Evolutionary conservation across 2,888 invertebrate species (phyloP).

Genomic region (Yponomeuta plumbellus): DNA sequence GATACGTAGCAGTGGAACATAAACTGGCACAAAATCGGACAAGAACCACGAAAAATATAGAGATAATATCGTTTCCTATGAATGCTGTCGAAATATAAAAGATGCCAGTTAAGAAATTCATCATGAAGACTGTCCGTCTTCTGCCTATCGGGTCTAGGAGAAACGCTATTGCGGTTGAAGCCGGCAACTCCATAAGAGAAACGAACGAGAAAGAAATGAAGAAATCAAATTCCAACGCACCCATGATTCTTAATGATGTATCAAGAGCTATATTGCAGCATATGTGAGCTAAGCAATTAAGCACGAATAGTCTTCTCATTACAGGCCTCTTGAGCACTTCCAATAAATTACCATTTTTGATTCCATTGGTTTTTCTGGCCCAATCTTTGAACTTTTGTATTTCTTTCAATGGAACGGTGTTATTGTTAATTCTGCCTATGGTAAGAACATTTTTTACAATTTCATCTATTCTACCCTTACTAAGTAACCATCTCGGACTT

Average conservation of each 20-base stretch:
- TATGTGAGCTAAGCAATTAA: constrained; percentile 18
- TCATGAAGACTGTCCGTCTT: constrained; percentile 15
- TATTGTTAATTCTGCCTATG: constrained; percentile 19
- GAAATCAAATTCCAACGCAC: constrained; percentile 18
- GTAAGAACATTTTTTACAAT: constrained; percentile 19
- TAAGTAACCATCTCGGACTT: constrained; percentile 51
- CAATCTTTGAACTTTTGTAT: constrained; percentile 20
- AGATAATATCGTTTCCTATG: constrained; percentile 14
- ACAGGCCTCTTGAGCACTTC: constrained; percentile 19
- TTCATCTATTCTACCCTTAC: constrained; percentile 39
- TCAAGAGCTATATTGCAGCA: constrained; percentile 20
- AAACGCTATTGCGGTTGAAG: constrained; percentile 16
- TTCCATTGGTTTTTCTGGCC: constrained; percentile 4
- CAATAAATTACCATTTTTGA: constrained; percentile 14
- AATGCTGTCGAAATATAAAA: constrained; percentile 19
- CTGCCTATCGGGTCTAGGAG: constrained; percentile 20
- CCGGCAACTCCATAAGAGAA: constrained; percentile 20
- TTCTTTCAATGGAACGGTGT: constrained; percentile 17
- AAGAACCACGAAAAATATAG: constrained; percentile 18
- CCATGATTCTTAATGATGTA: constrained; percentile 20
- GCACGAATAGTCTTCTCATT: constrained; percentile 19
- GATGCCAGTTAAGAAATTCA: constrained; percentile 12
- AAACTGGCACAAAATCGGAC: constrained; percentile 19
- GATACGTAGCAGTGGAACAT: constrained; percentile 16
- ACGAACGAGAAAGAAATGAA: constrained; percentile 21